Percentiles rank a stretch among this genome's conserved stretches.
These are phyloP conservation scores for Ectemnius lituratus DNA, from an alignment of 2,888 invertebrate genomes.

Conservation along the genomic window DNA sequence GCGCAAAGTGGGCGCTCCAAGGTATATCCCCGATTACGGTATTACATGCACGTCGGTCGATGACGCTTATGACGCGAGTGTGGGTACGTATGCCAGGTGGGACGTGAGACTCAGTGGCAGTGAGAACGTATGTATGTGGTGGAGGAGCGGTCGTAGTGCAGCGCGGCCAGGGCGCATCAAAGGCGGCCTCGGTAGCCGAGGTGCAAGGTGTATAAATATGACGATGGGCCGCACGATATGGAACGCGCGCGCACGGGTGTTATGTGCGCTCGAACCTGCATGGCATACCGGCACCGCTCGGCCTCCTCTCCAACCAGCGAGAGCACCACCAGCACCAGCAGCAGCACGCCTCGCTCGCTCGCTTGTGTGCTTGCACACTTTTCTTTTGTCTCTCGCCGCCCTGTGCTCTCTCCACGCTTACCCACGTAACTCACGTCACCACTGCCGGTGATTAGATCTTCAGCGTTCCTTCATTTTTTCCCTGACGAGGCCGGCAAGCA, in stretches of 20 bases:
- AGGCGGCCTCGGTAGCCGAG: constrained; percentile 52
- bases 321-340: too few relatives aligned
- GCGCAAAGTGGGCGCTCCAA: neutral
- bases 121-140: too few relatives aligned
- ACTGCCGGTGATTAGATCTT: constrained; percentile 67
- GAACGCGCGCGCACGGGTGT: constrained; percentile 53
- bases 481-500: neutral
- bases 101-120: constrained; percentile 18
- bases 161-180: constrained; percentile 46
- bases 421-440: constrained; percentile 71
- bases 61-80: constrained; percentile 31
- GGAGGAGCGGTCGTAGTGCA: too few relatives aligned
- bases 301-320: constrained; percentile 54
- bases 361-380: constrained; percentile 41
- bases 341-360: constrained; percentile 1
- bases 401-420: constrained; percentile 46
- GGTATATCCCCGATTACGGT: constrained; percentile 22
- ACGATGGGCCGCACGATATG: constrained; percentile 63
- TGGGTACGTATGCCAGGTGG: constrained; percentile 27
- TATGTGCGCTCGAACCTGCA: constrained; percentile 33
- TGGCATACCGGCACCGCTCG: constrained; percentile 49
- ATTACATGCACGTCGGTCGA: constrained; percentile 29
- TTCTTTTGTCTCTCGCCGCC: constrained; percentile 67
- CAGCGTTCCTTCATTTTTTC: constrained; percentile 41
- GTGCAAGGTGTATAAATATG: constrained; percentile 69